Evolutionary conservation across 2,113 vertebrate genomes (phyloP), one percentile per base, ranked within the genome.

Genomic region (Heterotilapia buettikoferi): DNA sequence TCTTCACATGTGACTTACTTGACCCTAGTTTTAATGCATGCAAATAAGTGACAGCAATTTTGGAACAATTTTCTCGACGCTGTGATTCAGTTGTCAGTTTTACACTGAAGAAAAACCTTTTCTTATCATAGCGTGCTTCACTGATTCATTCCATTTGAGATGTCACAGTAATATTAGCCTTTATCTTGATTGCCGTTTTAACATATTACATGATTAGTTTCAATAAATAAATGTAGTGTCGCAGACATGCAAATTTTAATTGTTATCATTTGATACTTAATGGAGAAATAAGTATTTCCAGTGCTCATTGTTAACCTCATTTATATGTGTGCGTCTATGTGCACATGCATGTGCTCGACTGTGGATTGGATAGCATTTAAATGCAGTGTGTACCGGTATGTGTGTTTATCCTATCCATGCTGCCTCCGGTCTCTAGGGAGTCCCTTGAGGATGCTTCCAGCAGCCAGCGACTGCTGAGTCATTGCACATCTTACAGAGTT

Each of bases 1-100:
- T 84, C 85, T 90, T 91, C 81, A 88, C 88, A 88, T 91, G 86
- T 84, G 90, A 93, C 94, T 92, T 88, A 38, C 90, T 93, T 95
- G 91, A 95, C 95, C 93, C 92, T 79, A 54, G 52, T 85, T 93
- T 91, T 92, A 95, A 94, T 88, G 86, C 91, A 95, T 95, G 94
- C 93, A 96, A 95, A 96, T 94, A 86, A 90, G 86, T 56, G 19
- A 79, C 33, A 53, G 88, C 19, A 33, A 87, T 91, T 94, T 90
- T 84, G 76, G 52, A 92, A 86, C 80, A 83, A 66, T 85, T 86
- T 91, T 87, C 84, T 86, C 82, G 38, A 90, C 57, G 85, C 85
- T 86, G 43, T 89, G 87, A 90, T 92, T 93, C 83, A 47, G 59
- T 26, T 68, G 13, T 59, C 43, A 31, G 61, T 57, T 33, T 21